Conservation (phyloP, 2,113 vertebrate species). For the Passerina amoena region DNA sequence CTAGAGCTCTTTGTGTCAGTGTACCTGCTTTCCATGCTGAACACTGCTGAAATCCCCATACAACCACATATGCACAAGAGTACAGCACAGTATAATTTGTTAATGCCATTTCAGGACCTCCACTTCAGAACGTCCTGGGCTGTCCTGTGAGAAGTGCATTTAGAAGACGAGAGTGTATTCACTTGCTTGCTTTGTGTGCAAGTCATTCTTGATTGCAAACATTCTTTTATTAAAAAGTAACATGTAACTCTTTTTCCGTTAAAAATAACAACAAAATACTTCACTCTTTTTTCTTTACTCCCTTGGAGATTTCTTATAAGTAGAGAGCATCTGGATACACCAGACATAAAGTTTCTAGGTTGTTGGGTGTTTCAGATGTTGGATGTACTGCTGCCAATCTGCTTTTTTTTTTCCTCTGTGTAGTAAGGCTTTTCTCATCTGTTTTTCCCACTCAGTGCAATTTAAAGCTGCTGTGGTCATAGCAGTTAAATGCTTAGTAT, state of each 20-base stretch:
- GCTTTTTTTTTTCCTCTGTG: not conserved
- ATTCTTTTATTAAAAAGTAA: not conserved
- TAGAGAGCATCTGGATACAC: not conserved
- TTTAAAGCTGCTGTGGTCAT: not conserved
- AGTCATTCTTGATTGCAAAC: not conserved
- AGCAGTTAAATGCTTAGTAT: not conserved
- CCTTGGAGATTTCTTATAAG: not conserved
- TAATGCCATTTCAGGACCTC: not conserved
- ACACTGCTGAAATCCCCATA: not conserved
- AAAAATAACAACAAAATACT: not conserved
- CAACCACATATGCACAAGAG: not conserved
- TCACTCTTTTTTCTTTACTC: not conserved
- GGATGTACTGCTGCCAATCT: not conserved
- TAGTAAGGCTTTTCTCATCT: not conserved
- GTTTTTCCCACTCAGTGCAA: not conserved
- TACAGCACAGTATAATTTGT: not conserved
- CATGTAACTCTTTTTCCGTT: rapidly evolving
- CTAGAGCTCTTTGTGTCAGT: not conserved
- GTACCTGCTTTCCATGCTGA: not conserved
- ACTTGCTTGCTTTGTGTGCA: not conserved
- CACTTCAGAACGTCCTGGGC: not conserved
- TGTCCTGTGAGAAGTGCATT: not conserved
- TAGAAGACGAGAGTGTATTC: not conserved
- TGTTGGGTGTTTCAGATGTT: not conserved
- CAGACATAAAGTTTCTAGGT: not conserved